phyloP scores from a whole-genome alignment of 35 echinoderm and acorn worm species.

The Apostichopus californicus region DNA sequence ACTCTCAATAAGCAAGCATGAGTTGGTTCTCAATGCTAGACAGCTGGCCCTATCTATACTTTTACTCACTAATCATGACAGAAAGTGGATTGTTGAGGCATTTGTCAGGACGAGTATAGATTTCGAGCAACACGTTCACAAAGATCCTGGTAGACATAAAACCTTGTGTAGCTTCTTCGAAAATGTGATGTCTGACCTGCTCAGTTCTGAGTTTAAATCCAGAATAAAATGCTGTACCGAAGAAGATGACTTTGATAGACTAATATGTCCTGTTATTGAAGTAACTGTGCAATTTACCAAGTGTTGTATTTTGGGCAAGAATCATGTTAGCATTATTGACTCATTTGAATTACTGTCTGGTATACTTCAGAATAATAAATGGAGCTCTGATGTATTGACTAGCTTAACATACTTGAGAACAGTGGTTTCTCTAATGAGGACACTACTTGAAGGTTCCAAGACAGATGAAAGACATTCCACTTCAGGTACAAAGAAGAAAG shows the following conservation, averaged over 20 bases:
- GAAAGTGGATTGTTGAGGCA: slow-evolving; percentile 70
- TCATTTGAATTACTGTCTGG: neutral
- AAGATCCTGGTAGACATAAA: slow-evolving; percentile 26
- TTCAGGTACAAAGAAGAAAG: slow-evolving; percentile 7
- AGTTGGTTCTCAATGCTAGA: slow-evolving; percentile 63
- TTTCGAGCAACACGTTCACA: slow-evolving; percentile 63
- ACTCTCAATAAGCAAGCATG: slow-evolving; percentile 49
- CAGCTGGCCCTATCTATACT: slow-evolving; percentile 64
- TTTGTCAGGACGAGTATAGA: slow-evolving; percentile 63
- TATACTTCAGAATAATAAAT: slow-evolving; percentile 2
- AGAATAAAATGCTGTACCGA: neutral
- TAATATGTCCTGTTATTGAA: slow-evolving; percentile 65
- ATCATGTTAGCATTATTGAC: neutral
- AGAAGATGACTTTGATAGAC: neutral
- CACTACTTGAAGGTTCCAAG: neutral
- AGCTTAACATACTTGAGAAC: slow-evolving; percentile 27
- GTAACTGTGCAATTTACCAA: slow-evolving; percentile 70
- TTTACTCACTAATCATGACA: slow-evolving; percentile 69
- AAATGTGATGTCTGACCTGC: slow-evolving; percentile 43
- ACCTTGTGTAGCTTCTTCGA: slow-evolving; percentile 60
- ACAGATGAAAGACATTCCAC: neutral
- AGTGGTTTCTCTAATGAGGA: neutral
- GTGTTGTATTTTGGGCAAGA: slow-evolving; percentile 34
- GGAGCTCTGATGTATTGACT: neutral
- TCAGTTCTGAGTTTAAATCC: slow-evolving; percentile 13